Evolutionary conservation across 2,888 invertebrate species (phyloP), one percentile per base, ranked within the genome.

Genomic region (Scrobipalpa costella): DNA sequence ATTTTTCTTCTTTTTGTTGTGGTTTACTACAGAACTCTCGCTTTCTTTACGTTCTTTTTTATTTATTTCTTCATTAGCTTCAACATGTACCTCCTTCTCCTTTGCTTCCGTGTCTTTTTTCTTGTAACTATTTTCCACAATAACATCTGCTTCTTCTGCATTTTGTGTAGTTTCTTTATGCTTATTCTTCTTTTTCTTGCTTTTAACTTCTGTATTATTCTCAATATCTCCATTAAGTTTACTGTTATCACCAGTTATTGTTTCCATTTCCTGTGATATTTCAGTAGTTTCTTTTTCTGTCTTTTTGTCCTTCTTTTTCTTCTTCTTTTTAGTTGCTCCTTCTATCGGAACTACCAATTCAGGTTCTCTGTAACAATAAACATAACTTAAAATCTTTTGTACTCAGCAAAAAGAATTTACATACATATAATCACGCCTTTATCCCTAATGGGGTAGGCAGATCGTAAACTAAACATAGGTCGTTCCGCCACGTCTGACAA

Each of bases 271-370:
- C 8, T 68, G 63, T 64, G 61, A 47, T 38, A 27, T 62, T 15
- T 68, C 64, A 9, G 64, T 64, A 62, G 40, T 19, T 17, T 69
- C 19, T 19, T 58, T 13, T 67, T 72, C 57, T 38, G 64, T 55
- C 33, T 57, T 64, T 2, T 57, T 60, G 52, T 69, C 50, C 57
- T 88, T 81, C 68, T 84, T 84, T 71, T 81, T 91, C 76, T 85
- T 88, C 73, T 85, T 88, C 68, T 86, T 90, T 71, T 84, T 86
- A 57, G 80, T 84, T 21, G 76, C 78, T 72, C 85, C 74, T 74
- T 84, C 78, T 64, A 79, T 68, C 13, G 88, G 80, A 2, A 84
- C 80, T 6, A 81, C 77, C 66, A 86, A 71, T 70, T 88, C 86
- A 27, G 86, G 90, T 63, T 86, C 85, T 38, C 91, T 91, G 79